phyloP scores from a whole-genome alignment of 2,797 vertebrate genomes.

The Sandelia bainsii region DNA sequence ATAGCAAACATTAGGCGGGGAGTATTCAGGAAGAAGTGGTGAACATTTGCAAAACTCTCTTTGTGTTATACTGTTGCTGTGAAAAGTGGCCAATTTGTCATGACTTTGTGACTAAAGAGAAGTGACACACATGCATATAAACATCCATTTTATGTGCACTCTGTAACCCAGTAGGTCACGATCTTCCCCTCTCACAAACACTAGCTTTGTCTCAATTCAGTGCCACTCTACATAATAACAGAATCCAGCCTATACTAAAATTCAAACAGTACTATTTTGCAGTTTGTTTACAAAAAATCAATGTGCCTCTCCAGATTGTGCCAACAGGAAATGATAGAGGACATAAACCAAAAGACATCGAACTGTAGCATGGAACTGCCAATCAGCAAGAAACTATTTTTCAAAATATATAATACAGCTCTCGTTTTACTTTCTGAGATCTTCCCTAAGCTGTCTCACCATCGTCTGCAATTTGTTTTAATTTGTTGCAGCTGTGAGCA shows the following conservation, averaged over 20 bases:
- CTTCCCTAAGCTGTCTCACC: not conserved
- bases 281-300: not conserved
- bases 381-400: not conserved
- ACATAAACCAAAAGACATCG: not conserved
- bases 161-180: not conserved
- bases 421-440: not conserved
- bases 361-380: not conserved
- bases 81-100: slow-evolving; percentile 8
- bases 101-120: slow-evolving; percentile 35
- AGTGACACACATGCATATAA: slow-evolving; percentile 24
- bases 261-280: not conserved
- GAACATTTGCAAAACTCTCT: not conserved
- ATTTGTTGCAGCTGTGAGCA: slow-evolving; percentile 23
- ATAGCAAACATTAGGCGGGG: slow-evolving; percentile 1
- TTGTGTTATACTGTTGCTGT: slow-evolving; percentile 1
- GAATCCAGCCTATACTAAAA: not conserved
- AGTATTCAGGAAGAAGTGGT: not conserved
- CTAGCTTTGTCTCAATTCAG: not conserved
- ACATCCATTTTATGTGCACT: not conserved
- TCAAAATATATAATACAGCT: not conserved
- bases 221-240: not conserved
- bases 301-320: not conserved
- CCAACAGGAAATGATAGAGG: not conserved
- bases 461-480: slow-evolving; percentile 18
- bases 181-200: not conserved